Evolutionary conservation across 2,797 vertebrate species (phyloP).

Genomic region (Sebastes kiyomatsui): DNA sequence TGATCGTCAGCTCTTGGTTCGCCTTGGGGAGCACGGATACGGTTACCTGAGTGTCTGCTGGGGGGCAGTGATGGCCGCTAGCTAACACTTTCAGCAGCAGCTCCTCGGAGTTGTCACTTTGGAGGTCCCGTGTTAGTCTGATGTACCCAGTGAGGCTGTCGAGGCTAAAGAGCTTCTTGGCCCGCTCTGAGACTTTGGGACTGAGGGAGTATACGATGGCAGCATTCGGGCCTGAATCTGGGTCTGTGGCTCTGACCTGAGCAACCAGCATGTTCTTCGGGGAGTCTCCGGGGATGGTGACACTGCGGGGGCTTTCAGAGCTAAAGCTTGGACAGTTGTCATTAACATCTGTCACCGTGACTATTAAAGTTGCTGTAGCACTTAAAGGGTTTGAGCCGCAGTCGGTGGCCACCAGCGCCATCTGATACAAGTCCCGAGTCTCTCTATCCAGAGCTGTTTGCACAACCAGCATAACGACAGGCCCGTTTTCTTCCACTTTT

Average conservation of each 20-base stretch:
- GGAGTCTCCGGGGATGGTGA: constrained; percentile 70
- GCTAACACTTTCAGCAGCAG: constrained; percentile 81
- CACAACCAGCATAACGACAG: constrained; percentile 69
- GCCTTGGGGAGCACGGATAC: constrained; percentile 76
- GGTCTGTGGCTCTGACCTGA: constrained; percentile 79
- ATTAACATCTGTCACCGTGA: constrained; percentile 82
- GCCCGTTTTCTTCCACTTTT: constrained; percentile 47
- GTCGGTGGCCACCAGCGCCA: constrained; percentile 79
- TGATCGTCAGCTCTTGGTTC: constrained; percentile 70
- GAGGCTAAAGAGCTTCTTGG: constrained; percentile 78
- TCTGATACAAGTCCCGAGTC: constrained; percentile 68
- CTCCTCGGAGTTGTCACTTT: constrained; percentile 68
- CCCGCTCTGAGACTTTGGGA: constrained; percentile 78
- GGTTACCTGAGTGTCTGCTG: constrained; percentile 79
- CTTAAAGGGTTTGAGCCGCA: constrained; percentile 70
- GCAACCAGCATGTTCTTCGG: constrained; percentile 68
- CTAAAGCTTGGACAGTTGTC: constrained; percentile 85
- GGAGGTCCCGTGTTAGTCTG: constrained; percentile 72
- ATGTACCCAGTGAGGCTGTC: constrained; percentile 77
- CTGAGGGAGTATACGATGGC: constrained; percentile 82
- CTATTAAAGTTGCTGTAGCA: constrained; percentile 71
- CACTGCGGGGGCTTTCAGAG: constrained; percentile 51
- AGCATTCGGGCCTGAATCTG: constrained; percentile 78
- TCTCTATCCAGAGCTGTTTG: constrained; percentile 80
- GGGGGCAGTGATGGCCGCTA: constrained; percentile 74